phyloP scores from a whole-genome alignment of 2,113 vertebrate species.

The Bos indicus region DNA sequence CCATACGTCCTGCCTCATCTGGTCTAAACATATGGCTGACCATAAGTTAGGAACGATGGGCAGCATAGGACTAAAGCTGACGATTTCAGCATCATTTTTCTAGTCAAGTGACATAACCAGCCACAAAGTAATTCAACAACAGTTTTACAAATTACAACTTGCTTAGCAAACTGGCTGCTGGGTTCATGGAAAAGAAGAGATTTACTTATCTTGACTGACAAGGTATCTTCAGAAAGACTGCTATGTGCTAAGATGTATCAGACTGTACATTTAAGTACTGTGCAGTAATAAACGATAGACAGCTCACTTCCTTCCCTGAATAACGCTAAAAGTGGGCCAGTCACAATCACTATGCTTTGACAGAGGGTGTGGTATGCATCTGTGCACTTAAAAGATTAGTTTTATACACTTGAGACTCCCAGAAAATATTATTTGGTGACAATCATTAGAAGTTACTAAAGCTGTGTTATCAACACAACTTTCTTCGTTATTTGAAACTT shows the following conservation, averaged over 20 bases:
- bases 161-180: background rate
- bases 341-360: background rate
- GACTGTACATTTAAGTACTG: background rate
- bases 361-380: background rate
- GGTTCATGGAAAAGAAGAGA: background rate
- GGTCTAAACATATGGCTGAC: constrained; percentile 26
- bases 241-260: background rate
- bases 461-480: background rate
- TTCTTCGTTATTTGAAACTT: constrained; percentile 22
- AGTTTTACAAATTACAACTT: constrained; percentile 8
- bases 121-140: constrained; percentile 22
- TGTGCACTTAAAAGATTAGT: background rate
- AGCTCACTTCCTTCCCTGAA: background rate
- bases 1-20: background rate
- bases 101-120: constrained; percentile 28
- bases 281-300: background rate
- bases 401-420: background rate
- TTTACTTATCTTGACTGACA: background rate
- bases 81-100: constrained; percentile 21
- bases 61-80: background rate
- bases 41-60: constrained; percentile 35
- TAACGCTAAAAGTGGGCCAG: background rate
- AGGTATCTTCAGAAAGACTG: background rate
- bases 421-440: constrained; percentile 31
- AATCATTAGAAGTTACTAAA: constrained; percentile 39